These are phyloP conservation scores for Octodon degus DNA, from an alignment of 2,113 vertebrate species.

Conservation along the genomic window DNA sequence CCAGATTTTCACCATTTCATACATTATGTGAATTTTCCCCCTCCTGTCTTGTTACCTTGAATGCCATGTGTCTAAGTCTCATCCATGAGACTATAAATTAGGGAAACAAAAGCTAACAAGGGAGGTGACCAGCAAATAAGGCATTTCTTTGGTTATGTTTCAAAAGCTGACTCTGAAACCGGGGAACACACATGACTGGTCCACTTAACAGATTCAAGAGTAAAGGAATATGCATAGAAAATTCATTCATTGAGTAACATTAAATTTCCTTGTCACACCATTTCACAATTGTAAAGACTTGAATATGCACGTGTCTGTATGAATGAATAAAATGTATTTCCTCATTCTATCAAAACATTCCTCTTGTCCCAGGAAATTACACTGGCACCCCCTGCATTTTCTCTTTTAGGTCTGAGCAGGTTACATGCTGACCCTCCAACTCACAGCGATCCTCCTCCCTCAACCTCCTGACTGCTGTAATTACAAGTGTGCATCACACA, in stretches of 20 bases:
- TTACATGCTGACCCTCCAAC: background rate
- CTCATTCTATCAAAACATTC: background rate
- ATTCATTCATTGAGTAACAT: background rate
- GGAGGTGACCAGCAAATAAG: background rate
- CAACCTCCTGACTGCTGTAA: too few species aligned
- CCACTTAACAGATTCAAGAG: background rate
- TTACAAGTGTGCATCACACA: too few species aligned
- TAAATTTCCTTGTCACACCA: background rate
- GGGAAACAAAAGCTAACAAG: background rate
- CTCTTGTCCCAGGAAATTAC: background rate
- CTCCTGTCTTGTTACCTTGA: background rate
- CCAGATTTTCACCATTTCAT: background rate
- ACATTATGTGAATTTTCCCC: background rate
- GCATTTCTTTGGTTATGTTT: background rate
- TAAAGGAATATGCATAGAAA: background rate
- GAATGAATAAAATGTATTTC: background rate
- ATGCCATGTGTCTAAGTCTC: background rate
- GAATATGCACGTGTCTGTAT: background rate
- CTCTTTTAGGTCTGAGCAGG: conserved; percentile 62
- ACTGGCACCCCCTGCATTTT: background rate
- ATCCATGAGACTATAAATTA: background rate
- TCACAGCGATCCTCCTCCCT: too few species aligned
- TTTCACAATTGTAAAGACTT: background rate
- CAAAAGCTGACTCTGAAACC: background rate
- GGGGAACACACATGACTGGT: background rate